Evolutionary conservation across 2,797 vertebrate genomes (phyloP).

Genomic region (Nasua narica): DNA sequence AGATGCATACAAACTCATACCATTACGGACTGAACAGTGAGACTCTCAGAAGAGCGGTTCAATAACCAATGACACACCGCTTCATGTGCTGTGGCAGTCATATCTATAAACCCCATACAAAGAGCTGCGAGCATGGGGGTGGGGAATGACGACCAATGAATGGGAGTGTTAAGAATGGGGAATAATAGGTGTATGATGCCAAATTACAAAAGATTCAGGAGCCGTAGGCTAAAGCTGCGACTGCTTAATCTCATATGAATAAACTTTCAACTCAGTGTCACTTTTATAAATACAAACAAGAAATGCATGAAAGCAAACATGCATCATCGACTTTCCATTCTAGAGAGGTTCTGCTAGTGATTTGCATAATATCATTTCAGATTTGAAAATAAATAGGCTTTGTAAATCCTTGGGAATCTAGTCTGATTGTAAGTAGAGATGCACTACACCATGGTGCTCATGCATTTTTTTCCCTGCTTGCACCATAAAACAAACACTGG

Average conservation of each 20-base stretch:
- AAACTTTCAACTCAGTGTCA: background rate
- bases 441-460: background rate
- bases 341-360: background rate
- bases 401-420: background rate
- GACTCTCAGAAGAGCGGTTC: background rate
- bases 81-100: too few species aligned
- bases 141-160: background rate
- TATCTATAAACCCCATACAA: background rate
- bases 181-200: background rate
- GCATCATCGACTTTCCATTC: background rate
- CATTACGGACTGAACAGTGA: background rate
- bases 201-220: background rate
- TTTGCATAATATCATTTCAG: background rate
- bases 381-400: background rate
- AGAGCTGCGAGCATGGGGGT: background rate
- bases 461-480: background rate
- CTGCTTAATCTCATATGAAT: background rate
- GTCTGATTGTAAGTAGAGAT: background rate
- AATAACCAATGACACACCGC: background rate
- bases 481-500: background rate
- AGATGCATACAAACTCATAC: background rate
- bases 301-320: background rate
- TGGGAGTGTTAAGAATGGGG: background rate
- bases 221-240: background rate
- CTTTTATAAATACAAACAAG: background rate